Percentiles rank a stretch among this genome's conserved stretches.
phyloP scores from a whole-genome alignment of 1,140 invertebrate genomes.

The Habropoda laboriosa region DNA sequence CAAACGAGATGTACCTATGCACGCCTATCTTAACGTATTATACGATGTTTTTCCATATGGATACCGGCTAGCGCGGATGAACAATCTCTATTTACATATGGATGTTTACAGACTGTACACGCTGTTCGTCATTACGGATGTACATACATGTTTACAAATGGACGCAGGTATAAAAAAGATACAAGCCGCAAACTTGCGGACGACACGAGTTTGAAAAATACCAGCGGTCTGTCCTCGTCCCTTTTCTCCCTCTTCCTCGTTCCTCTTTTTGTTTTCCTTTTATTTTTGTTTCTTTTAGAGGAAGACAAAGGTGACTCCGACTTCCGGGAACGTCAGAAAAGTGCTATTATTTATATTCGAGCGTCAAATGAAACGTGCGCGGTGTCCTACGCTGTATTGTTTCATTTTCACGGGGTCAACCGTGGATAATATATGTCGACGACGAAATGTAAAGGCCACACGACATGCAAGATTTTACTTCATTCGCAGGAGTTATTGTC shows the following conservation, averaged over 20 bases:
- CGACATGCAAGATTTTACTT: background rate
- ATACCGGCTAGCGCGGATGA: background rate
- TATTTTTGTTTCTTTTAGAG: background rate
- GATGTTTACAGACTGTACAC: slow-evolving; percentile 14
- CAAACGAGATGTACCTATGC: background rate
- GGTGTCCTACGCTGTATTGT: background rate
- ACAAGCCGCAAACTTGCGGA: background rate
- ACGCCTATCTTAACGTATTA: background rate
- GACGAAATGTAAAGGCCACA: background rate
- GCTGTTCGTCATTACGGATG: slow-evolving; percentile 6
- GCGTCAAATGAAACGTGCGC: slow-evolving; percentile 16
- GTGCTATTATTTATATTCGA: slow-evolving; percentile 37
- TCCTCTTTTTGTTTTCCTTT: too few relatives aligned
- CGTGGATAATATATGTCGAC: slow-evolving; percentile 14
- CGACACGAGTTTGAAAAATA: slow-evolving; percentile 17
- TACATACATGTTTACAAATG: slow-evolving; percentile 24
- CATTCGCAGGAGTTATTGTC: background rate
- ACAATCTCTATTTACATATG: slow-evolving; percentile 29
- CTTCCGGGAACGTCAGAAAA: background rate
- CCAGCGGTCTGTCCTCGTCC: background rate
- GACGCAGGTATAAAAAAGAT: slow-evolving; percentile 31
- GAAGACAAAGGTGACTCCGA: background rate
- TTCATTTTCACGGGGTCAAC: background rate
- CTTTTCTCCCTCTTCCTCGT: background rate
- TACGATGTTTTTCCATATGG: background rate